phyloP scores from a whole-genome alignment of 2,797 vertebrate species.

The Vireo griseus region DNA sequence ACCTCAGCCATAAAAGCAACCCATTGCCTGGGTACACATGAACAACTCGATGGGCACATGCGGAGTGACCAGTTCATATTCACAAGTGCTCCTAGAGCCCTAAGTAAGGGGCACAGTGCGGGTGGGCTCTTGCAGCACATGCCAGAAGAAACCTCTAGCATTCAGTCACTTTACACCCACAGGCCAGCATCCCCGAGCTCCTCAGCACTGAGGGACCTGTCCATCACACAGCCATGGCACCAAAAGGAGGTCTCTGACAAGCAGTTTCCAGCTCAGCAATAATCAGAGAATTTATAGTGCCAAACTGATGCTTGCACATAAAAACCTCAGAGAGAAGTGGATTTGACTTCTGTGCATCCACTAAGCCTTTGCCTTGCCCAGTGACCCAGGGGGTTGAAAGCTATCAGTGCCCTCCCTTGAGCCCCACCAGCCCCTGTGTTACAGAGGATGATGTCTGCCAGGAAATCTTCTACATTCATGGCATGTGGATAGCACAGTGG shows the following conservation, averaged over 20 bases:
- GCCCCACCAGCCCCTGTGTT: not conserved
- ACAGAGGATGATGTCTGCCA: not conserved
- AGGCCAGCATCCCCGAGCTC: not conserved
- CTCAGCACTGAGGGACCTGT: not conserved
- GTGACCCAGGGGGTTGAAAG: not conserved
- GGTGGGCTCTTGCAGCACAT: not conserved
- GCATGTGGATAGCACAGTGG: not conserved
- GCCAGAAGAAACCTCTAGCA: not conserved
- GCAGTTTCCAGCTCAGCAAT: not conserved
- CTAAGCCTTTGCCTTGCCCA: not conserved
- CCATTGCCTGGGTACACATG: not conserved
- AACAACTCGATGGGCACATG: fast-evolving
- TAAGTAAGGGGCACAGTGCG: not conserved
- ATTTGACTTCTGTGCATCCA: not conserved
- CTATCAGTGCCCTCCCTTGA: not conserved
- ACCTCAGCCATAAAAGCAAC: not conserved
- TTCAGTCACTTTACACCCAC: not conserved
- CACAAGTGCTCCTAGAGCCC: not conserved
- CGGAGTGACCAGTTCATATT: not conserved
- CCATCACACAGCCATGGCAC: not conserved
- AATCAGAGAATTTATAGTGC: not conserved
- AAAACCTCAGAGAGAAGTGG: not conserved
- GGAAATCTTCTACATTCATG: not conserved
- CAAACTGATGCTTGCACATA: not conserved
- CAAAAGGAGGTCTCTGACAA: not conserved